Conservation (phyloP, 1,140 invertebrate species). For the Monochamus saltuarius region DNA sequence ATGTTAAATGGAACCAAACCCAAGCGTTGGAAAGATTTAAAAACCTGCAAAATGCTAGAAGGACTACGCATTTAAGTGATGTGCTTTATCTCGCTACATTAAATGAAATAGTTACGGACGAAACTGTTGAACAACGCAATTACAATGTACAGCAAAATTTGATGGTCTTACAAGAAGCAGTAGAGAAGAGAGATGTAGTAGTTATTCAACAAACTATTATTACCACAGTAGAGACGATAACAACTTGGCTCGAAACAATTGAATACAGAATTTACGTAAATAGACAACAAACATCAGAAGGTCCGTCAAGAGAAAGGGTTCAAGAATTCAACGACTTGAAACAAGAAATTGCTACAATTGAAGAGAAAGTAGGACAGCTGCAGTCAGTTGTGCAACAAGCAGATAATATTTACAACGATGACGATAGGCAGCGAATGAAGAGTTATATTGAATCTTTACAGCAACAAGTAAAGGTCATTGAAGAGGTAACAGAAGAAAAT, state of each 20-base stretch:
- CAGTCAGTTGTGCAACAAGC: conserved; percentile 53
- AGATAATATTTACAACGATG: conserved; percentile 56
- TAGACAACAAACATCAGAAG: conserved; percentile 58
- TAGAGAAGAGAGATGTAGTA: conserved; percentile 62
- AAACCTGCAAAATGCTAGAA: conserved; percentile 55
- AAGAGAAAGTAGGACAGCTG: conserved; percentile 54
- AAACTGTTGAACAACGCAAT: conserved; percentile 57
- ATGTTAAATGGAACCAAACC: conserved; percentile 46
- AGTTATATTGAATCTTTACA: conserved; percentile 57
- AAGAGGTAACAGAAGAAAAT: conserved; percentile 62
- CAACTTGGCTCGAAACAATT: conserved; percentile 78
- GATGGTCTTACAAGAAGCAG: conserved; percentile 61
- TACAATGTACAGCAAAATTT: conserved; percentile 60
- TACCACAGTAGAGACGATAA: conserved; percentile 74
- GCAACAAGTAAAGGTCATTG: conserved; percentile 60
- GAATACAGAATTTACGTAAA: conserved; percentile 73
- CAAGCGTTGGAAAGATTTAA: conserved; percentile 57
- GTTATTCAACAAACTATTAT: conserved; percentile 69
- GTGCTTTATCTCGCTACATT: conserved; percentile 63
- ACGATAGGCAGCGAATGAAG: conserved; percentile 51
- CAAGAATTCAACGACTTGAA: conserved; percentile 54
- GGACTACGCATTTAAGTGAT: conserved; percentile 57
- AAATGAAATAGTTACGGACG: conserved; percentile 57
- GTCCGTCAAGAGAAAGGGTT: conserved; percentile 55
- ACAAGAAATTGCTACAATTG: conserved; percentile 57